phyloP scores from a whole-genome alignment of 2,888 invertebrate genomes.

The Cephus sareptanus region DNA sequence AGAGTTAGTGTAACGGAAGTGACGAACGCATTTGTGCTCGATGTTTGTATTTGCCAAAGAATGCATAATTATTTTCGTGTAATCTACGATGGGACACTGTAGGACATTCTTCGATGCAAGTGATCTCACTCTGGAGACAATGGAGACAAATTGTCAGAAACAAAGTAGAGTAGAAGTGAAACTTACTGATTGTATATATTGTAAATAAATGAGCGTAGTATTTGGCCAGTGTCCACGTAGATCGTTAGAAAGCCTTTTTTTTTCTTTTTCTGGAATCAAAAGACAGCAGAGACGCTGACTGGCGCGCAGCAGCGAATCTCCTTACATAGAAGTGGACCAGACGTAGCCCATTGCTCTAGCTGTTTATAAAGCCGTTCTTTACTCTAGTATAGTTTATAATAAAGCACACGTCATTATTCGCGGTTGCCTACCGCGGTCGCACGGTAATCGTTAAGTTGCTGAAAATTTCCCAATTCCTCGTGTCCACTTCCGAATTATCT shows the following conservation, averaged over 20 bases:
- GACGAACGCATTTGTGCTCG: neutral
- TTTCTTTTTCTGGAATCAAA: neutral
- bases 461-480: neutral
- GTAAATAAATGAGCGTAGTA: constrained; percentile 9
- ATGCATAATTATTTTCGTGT: neutral
- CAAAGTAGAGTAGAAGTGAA: neutral
- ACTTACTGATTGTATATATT: constrained; percentile 14
- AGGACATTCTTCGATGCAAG: too few relatives aligned
- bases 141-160: too few relatives aligned
- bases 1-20: constrained; percentile 40
- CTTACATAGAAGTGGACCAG: constrained; percentile 25
- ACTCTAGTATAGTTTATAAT: constrained; percentile 21
- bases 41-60: neutral
- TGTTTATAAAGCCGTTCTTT: constrained; percentile 21
- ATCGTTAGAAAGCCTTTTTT: neutral
- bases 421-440: neutral
- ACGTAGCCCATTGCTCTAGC: constrained; percentile 13
- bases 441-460: neutral
- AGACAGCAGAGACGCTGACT: neutral
- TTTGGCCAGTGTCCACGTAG: constrained; percentile 5
- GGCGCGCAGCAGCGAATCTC: constrained; percentile 11
- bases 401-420: constrained; percentile 17
- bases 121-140: too few relatives aligned
- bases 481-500: neutral
- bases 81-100: too few relatives aligned